Conservation (phyloP, 2,888 invertebrate species). For the Teinopalpus imperialis region DNA sequence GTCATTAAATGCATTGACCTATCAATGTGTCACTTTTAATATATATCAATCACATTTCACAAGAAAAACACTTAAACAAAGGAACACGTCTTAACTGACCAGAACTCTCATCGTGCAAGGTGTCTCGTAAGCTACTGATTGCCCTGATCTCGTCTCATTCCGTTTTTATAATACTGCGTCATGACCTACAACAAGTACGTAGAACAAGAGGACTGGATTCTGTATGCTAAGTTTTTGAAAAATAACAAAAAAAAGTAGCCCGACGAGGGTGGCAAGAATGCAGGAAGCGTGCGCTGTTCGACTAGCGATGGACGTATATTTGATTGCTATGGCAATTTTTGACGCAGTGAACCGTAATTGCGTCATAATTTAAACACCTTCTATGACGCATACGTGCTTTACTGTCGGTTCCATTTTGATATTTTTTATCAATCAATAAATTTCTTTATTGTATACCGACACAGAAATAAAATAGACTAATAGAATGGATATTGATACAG, state of each 20-base stretch:
- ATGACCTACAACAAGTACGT: conserved; percentile 37
- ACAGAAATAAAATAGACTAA: no score
- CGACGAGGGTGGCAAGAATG: conserved; percentile 61
- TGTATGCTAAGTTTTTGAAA: conserved; percentile 40
- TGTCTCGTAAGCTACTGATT: conserved; percentile 67
- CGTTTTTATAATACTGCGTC: conserved; percentile 60
- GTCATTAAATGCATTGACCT: no score
- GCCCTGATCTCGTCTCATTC: conserved; percentile 42
- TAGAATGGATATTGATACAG: no score
- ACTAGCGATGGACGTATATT: conserved; percentile 45
- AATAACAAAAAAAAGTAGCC: conserved; percentile 41
- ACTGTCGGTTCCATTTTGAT: no score
- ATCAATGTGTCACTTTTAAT: no score
- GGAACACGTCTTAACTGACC: conserved; percentile 54
- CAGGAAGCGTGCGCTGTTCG: conserved; percentile 69
- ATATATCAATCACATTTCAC: conserved; percentile 10
- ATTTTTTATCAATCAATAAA: no score
- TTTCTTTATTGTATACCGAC: no score
- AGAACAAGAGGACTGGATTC: conserved; percentile 46
- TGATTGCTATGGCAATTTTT: conserved; percentile 24
- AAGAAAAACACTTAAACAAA: conserved; percentile 28
- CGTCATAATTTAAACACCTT: conserved; percentile 20
- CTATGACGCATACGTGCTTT: conserved; percentile 2
- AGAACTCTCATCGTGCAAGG: conserved; percentile 71
- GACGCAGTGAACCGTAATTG: conserved; percentile 6